These are phyloP conservation scores for Lepas anatifera DNA, from an alignment of 2,888 invertebrate genomes.

Conservation along the genomic window DNA sequence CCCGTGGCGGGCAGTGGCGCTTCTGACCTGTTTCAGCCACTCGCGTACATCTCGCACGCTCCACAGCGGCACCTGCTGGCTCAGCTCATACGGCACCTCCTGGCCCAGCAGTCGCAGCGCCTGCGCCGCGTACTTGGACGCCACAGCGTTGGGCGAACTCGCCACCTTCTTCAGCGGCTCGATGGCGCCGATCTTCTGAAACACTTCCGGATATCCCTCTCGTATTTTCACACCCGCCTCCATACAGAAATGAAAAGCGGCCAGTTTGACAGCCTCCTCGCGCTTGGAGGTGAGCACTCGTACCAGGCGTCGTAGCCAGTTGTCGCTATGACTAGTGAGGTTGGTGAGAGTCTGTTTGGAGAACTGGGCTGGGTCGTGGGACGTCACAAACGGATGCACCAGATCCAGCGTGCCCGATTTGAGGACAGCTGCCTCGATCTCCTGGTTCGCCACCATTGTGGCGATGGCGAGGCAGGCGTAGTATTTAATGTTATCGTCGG, in stretches of 20 bases:
- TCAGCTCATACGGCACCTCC: slow-evolving; percentile 91
- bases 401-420: slow-evolving; percentile 93
- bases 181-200: slow-evolving; percentile 87
- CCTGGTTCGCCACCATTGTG: slow-evolving; percentile 89
- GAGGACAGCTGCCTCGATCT: slow-evolving; percentile 90
- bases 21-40: slow-evolving; percentile 87
- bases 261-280: slow-evolving; percentile 89
- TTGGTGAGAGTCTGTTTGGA: slow-evolving; percentile 64
- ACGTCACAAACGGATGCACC: slow-evolving; percentile 90
- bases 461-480: slow-evolving; percentile 97
- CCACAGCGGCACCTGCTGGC: slow-evolving; percentile 97
- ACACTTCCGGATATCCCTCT: slow-evolving; percentile 55
- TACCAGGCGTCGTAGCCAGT: slow-evolving; percentile 79
- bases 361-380: slow-evolving; percentile 90
- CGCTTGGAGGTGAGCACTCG: slow-evolving; percentile 88
- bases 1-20: too few relatives aligned
- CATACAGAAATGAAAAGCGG: slow-evolving; percentile 97
- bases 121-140: slow-evolving; percentile 91
- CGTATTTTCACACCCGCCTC: slow-evolving; percentile 95
- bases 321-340: slow-evolving; percentile 85
- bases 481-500: slow-evolving; percentile 93
- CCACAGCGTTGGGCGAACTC: slow-evolving; percentile 93
- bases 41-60: slow-evolving; percentile 90
- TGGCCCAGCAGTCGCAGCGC: slow-evolving; percentile 86
- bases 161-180: slow-evolving; percentile 91